Conservation (phyloP, 2,113 vertebrate species). For the Grammomys dolichurus region DNA sequence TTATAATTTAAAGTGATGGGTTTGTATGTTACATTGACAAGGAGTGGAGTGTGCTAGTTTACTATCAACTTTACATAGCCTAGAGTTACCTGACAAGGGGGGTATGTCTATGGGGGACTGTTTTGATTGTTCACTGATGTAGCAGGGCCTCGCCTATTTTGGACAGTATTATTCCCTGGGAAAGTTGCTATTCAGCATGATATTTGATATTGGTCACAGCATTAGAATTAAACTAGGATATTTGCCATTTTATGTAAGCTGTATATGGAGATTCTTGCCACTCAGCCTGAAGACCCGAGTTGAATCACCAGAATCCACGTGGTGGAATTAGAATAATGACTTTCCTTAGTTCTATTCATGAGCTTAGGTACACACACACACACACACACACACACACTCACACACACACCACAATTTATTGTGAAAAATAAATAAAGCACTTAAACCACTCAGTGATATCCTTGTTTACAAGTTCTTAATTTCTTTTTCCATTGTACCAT, state of each 20-base stretch:
- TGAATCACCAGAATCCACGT: background rate
- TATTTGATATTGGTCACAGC: background rate
- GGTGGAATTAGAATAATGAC: background rate
- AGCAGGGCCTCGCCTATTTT: background rate
- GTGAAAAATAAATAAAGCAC: background rate
- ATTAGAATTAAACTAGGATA: background rate
- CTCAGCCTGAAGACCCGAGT: background rate
- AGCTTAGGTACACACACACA: background rate
- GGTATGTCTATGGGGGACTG: background rate
- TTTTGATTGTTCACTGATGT: background rate
- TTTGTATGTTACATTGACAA: background rate
- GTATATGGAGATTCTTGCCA: background rate
- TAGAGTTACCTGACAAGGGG: background rate
- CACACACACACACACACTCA: background rate
- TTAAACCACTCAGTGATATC: background rate
- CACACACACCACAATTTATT: background rate
- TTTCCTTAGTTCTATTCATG: background rate
- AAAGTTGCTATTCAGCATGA: background rate
- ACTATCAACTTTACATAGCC: background rate
- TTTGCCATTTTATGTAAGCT: background rate
- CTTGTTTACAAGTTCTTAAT: background rate
- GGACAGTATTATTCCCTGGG: background rate
- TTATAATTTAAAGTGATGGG: background rate
- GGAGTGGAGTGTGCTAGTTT: background rate
- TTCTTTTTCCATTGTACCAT: background rate